phyloP scores from a whole-genome alignment of 2,113 vertebrate genomes.

The Anguilla japonica region DNA sequence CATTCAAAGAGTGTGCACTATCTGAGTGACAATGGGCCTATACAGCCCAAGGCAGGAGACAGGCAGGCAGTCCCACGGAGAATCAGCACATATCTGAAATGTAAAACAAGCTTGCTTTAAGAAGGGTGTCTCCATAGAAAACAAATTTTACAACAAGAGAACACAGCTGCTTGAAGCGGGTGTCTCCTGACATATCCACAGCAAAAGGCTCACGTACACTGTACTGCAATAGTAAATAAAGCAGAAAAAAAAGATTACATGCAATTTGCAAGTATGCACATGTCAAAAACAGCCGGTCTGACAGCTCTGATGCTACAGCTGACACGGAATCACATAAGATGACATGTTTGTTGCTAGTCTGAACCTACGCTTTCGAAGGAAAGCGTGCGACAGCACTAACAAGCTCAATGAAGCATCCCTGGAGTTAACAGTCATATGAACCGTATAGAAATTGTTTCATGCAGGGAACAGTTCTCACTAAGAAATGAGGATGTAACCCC shows the following conservation, averaged over 20 bases:
- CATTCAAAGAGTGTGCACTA: not conserved
- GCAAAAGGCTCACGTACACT: too few relatives aligned
- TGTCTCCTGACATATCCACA: too few relatives aligned
- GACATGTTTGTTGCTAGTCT: not conserved
- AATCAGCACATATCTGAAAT: not conserved
- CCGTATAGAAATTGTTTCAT: not conserved
- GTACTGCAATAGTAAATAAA: not conserved
- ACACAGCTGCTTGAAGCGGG: too few relatives aligned
- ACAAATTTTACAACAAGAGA: not conserved
- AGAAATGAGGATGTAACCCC: not conserved
- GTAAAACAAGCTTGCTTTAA: not conserved
- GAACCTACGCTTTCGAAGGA: not conserved
- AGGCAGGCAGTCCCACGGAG: not conserved
- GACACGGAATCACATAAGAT: not conserved
- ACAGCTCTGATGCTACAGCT: not conserved
- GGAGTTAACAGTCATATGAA: not conserved
- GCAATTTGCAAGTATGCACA: not conserved
- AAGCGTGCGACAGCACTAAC: too few relatives aligned
- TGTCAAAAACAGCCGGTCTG: not conserved
- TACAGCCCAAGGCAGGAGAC: not conserved
- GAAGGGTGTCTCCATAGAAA: not conserved
- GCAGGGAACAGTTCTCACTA: not conserved
- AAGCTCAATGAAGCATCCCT: too few relatives aligned
- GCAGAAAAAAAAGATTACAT: not conserved
- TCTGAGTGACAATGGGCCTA: not conserved